Conservation (phyloP, 2,888 invertebrate genomes). For the Zygogramma bicolorata region DNA sequence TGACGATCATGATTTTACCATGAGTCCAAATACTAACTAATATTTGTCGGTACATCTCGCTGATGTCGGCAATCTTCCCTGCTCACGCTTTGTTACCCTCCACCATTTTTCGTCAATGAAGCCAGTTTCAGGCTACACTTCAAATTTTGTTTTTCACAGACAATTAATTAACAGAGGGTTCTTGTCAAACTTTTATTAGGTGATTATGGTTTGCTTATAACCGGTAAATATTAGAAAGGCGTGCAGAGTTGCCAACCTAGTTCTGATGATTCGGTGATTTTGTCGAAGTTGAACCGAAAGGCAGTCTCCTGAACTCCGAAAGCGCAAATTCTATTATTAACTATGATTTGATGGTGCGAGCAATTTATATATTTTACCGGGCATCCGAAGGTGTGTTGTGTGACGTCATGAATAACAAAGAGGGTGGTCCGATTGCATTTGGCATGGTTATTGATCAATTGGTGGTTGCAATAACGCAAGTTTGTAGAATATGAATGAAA, state of each 20-base stretch:
- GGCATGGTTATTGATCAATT: background rate
- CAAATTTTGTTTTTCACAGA: too few relatives aligned
- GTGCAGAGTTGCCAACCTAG: background rate
- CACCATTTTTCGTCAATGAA: background rate
- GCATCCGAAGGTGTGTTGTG: background rate
- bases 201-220: background rate
- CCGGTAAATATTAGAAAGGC: background rate
- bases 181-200: background rate
- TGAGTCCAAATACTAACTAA: conserved; percentile 1
- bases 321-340: background rate
- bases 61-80: background rate
- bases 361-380: background rate
- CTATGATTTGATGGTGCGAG: too few relatives aligned
- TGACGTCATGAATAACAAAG: background rate
- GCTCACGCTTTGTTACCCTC: background rate
- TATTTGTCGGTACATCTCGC: background rate
- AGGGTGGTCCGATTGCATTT: background rate
- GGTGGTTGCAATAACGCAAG: background rate
- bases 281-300: background rate
- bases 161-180: background rate
- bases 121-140: background rate
- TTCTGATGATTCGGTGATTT: background rate
- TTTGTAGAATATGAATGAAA: too few relatives aligned
- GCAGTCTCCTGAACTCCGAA: background rate
- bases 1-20: conserved; percentile 6